These are phyloP conservation scores for Cephus sareptanus DNA, from an alignment of 2,888 invertebrate genomes.

Conservation along the genomic window DNA sequence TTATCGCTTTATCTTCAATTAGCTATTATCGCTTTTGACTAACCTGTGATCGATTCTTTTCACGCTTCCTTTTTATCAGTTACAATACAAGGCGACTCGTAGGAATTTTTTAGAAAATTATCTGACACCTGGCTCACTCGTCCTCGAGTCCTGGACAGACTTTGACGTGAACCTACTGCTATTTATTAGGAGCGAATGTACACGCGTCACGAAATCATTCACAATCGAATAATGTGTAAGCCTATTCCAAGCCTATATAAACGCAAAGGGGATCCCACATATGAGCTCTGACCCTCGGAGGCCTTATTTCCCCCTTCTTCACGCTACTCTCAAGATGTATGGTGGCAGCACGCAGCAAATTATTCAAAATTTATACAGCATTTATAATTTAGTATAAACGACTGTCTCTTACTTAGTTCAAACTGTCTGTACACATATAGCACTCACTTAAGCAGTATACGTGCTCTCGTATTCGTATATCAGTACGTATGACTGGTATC, in stretches of 20 bases:
- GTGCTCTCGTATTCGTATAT: not conserved
- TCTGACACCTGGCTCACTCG: not conserved
- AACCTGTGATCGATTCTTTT: not conserved
- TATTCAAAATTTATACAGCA: not conserved
- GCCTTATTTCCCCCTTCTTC: conserved; percentile 15
- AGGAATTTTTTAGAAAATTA: not conserved
- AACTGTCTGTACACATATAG: not conserved
- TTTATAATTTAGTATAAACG: not conserved
- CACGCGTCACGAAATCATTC: not conserved
- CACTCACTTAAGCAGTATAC: not conserved
- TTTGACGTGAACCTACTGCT: not conserved
- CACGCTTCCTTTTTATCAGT: not conserved
- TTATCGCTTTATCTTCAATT: not conserved
- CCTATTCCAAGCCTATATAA: conserved; percentile 20
- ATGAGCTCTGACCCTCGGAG: conserved; percentile 41
- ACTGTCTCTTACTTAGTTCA: not conserved
- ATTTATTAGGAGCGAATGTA: not conserved
- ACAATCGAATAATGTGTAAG: not conserved
- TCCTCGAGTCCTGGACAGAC: not conserved
- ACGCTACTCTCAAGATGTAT: not conserved
- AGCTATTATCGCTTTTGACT: not conserved
- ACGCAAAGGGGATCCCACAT: conserved; percentile 26
- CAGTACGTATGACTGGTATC: not conserved
- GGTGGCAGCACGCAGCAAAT: not conserved
- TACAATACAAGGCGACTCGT: not conserved